Conservation (phyloP, 2,113 vertebrate species). For the Equus quagga region DNA sequence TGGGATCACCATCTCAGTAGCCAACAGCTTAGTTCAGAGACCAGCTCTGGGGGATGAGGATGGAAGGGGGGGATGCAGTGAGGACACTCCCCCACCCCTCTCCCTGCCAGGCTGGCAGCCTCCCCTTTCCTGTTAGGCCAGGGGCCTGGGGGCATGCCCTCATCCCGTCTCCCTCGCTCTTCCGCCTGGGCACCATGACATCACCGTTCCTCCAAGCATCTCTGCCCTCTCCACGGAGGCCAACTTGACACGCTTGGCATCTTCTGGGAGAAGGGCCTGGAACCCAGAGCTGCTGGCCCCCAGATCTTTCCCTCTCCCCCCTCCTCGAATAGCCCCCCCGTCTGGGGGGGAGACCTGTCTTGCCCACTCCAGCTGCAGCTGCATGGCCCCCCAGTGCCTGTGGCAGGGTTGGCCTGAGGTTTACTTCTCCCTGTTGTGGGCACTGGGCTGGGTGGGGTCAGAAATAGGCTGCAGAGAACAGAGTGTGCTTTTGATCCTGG, state of each 20-base stretch:
- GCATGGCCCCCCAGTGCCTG: background rate
- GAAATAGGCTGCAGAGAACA: background rate
- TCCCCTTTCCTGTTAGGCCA: background rate
- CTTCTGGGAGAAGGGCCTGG: slow-evolving; percentile 42
- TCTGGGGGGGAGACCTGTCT: background rate
- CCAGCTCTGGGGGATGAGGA: background rate
- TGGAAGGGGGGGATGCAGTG: background rate
- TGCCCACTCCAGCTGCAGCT: background rate
- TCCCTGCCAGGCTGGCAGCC: background rate
- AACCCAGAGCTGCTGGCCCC: background rate
- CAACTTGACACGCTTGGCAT: slow-evolving; percentile 6
- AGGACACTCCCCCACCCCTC: background rate
- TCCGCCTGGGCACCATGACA: slow-evolving; percentile 30
- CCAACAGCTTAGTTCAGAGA: background rate
- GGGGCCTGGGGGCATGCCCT: background rate
- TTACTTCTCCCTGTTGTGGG: background rate
- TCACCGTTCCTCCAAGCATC: slow-evolving; percentile 32
- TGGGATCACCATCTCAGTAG: background rate
- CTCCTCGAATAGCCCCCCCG: background rate
- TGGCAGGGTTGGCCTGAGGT: background rate
- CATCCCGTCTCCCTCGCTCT: background rate
- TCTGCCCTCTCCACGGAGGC: slow-evolving; percentile 48
- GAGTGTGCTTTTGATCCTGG: background rate
- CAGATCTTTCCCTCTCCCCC: background rate
- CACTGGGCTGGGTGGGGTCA: background rate